phyloP scores from a whole-genome alignment of 2,797 vertebrate species.

The Enteromius paludinosus region DNA sequence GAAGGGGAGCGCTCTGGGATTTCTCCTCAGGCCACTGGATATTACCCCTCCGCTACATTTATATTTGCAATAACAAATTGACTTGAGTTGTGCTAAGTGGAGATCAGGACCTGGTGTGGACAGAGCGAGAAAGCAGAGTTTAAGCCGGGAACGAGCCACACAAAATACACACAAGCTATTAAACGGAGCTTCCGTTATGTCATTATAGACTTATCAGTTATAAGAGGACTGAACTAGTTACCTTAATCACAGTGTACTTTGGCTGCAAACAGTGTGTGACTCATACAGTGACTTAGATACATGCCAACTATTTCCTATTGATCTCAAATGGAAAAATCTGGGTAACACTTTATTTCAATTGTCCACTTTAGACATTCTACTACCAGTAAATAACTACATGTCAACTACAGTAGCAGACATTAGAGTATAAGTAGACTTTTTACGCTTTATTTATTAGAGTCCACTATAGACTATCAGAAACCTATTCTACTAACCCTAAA shows the following conservation, averaged over 20 bases:
- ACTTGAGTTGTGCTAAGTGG: constrained; percentile 82
- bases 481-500: too few species aligned
- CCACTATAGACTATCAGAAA: too few species aligned
- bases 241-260: not conserved
- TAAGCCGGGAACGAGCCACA: constrained; percentile 50
- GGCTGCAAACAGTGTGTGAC: not conserved
- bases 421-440: too few species aligned
- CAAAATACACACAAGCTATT: constrained; percentile 17
- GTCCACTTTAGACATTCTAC: too few species aligned
- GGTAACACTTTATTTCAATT: too few species aligned
- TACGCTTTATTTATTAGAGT: too few species aligned
- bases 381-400: too few species aligned
- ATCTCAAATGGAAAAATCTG: too few species aligned
- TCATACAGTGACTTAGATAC: not conserved
- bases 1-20: constrained; percentile 81
- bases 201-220: not conserved
- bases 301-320: too few species aligned
- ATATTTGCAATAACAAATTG: constrained; percentile 89
- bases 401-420: too few species aligned
- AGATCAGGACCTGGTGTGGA: constrained; percentile 78
- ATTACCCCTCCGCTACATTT: constrained; percentile 84
- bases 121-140: constrained; percentile 69
- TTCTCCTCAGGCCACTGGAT: constrained; percentile 78
- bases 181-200: not conserved
- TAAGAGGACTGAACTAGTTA: not conserved